Percentiles rank a stretch among this genome's conserved stretches.
phyloP scores from a whole-genome alignment of 2,888 invertebrate genomes.

The Acronicta alni region DNA sequence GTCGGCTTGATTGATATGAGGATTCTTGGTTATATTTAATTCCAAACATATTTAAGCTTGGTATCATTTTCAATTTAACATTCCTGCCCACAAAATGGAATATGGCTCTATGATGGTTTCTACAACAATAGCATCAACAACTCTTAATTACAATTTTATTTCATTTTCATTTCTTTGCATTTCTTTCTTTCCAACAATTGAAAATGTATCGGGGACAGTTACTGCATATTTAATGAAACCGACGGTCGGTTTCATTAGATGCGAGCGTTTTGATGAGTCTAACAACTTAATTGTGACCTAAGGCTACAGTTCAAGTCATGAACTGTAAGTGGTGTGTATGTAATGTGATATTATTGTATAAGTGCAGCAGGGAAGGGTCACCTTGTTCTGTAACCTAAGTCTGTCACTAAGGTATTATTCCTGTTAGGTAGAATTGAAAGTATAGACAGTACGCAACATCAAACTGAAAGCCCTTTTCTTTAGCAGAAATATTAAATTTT shows the following conservation, averaged over 20 bases:
- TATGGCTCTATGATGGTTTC: no score
- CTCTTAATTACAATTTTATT: conserved; percentile 5
- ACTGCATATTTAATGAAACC: conserved; percentile 51
- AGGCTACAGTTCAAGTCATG: conserved; percentile 20
- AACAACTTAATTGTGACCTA: conserved; percentile 60
- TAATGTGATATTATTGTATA: neutral
- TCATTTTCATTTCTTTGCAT: conserved; percentile 12
- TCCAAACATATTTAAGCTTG: no score
- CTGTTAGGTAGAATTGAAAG: no score
- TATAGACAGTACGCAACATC: no score
- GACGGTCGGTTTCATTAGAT: conserved; percentile 32
- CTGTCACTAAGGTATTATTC: no score
- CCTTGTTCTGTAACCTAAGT: no score
- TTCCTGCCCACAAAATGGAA: no score
- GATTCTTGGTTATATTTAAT: conserved; percentile 5
- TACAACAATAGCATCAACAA: neutral
- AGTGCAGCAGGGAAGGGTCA: neutral
- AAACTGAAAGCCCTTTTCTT: no score
- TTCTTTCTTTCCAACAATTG: conserved; percentile 29
- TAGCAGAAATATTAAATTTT: no score
- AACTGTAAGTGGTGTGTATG: neutral
- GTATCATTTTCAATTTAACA: no score
- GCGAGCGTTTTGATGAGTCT: conserved; percentile 48
- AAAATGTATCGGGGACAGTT: conserved; percentile 37
- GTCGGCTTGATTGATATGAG: neutral